Evolutionary conservation across 2,888 invertebrate species (phyloP).

Genomic region (Cosmorhoe ocellata): DNA sequence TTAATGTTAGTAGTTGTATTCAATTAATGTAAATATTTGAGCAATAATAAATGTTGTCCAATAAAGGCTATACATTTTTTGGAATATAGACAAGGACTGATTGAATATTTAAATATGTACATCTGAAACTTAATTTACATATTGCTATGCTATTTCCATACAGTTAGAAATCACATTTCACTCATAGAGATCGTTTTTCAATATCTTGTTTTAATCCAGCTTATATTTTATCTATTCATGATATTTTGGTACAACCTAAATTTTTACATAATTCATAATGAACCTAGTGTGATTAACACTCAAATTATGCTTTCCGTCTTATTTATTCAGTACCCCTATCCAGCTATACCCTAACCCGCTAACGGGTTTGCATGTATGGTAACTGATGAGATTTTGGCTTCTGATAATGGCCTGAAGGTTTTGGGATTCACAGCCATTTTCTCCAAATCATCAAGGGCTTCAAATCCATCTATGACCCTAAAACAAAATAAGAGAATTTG

Average conservation of each 20-base stretch:
- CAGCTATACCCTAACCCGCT: slow-evolving; percentile 90
- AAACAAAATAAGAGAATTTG: slow-evolving; percentile 47
- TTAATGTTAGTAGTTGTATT: slow-evolving; percentile 16
- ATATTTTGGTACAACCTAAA: no score
- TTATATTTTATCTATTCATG: no score
- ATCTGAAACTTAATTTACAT: no score
- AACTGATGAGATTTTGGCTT: slow-evolving; percentile 92
- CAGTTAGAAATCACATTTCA: no score
- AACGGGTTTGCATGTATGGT: slow-evolving; percentile 99
- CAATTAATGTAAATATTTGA: slow-evolving; percentile 33
- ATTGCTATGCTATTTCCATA: no score
- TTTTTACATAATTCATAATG: no score
- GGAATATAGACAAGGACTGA: no score
- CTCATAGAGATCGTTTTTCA: no score
- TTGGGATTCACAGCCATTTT: slow-evolving; percentile 97
- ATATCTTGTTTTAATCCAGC: no score
- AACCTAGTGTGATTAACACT: no score
- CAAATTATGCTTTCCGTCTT: background rate
- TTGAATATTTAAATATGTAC: no score
- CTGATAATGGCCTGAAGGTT: slow-evolving; percentile 92
- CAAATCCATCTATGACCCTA: slow-evolving; percentile 98
- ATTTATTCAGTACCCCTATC: slow-evolving; percentile 56
- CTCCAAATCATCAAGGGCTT: slow-evolving; percentile 97
- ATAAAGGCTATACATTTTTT: slow-evolving; percentile 8
- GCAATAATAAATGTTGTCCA: slow-evolving; percentile 40